Evolutionary conservation across 1,140 invertebrate genomes (phyloP), one percentile per base, ranked within the genome.

Genomic region (Pantala flavescens): DNA sequence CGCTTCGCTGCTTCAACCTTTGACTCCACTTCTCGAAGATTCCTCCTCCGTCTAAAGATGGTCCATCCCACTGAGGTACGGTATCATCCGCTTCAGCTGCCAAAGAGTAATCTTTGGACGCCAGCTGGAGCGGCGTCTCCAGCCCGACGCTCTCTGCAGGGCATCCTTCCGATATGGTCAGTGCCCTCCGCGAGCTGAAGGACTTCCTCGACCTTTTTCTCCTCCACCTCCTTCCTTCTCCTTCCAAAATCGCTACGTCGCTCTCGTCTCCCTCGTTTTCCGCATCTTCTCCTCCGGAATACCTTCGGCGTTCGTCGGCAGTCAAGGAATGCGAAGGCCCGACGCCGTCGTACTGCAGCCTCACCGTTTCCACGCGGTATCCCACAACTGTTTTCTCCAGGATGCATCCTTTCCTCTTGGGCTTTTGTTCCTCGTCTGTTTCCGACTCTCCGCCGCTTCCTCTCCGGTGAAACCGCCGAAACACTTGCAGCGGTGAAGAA

Each of bases 21-120:
- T 83, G 86, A 70, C 84, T 84, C 36, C 88, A 79, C 78, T 82
- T 87, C 75, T 88, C 87, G 28, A 88, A 82, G n/a, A 88, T 77
- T n/a, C 87, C 63, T 19, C 75, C 74, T 11, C 43, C 19, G 36
- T 72, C 71, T 3, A 42, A 19, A n/a, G 73, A 55, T 24, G 43
- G n/a, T 43, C 21, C 36, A 24, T 24, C 73, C 42, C 24, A 74
- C 12, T 21, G 24, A 1, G 73, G n/a, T 1, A 24, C 71, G 71
- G 23, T 16, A 10, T 72, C 23, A 16, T 63, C 49, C 5, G 3
- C 49, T 16, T 21, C 49, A 21, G 1, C 49, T 12, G 49, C 12
- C 49, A 63, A 16, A 16, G 16, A 16, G 12, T 12, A 63, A 16
- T 63, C 49, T 12, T 63, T 63, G 49, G 49, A 21, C 49, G 2